phyloP scores from a whole-genome alignment of 92 coral and sea anemone species.

The Porites evermanni region DNA sequence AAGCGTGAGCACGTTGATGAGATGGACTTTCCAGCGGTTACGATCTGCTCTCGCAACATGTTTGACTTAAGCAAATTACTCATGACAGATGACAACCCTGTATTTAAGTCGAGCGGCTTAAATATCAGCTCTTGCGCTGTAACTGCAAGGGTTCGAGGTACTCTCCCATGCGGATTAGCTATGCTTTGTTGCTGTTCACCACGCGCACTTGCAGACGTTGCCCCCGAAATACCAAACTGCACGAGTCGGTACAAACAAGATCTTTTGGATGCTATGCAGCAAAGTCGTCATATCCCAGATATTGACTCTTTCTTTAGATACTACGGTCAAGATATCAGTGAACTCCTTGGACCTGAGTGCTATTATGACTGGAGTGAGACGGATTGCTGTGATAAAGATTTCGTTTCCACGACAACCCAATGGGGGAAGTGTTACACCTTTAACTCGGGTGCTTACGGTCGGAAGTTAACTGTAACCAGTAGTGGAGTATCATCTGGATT shows the following conservation, averaged over 20 bases:
- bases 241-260: conserved; percentile 26
- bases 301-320: conserved; percentile 4
- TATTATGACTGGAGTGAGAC: neutral
- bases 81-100: conserved; percentile 43
- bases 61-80: conserved; percentile 32
- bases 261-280: conserved; percentile 1
- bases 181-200: conserved; percentile 46
- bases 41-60: conserved; percentile 49
- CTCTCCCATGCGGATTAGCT: conserved; percentile 48
- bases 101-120: conserved; percentile 38
- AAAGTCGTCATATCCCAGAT: conserved; percentile 6
- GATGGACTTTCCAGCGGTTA: conserved; percentile 61
- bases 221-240: conserved; percentile 22
- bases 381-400: conserved; percentile 14
- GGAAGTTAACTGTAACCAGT: neutral
- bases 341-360: neutral
- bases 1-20: neutral
- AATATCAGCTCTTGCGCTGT: conserved; percentile 48
- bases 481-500: conserved; percentile 39
- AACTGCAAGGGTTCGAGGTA: conserved; percentile 38
- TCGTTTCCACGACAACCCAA: conserved; percentile 20
- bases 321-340: conserved; percentile 33
- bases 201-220: neutral
- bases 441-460: conserved; percentile 36
- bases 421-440: conserved; percentile 61